phyloP scores from a whole-genome alignment of 2,888 invertebrate genomes.

The Stramonita haemastoma region DNA sequence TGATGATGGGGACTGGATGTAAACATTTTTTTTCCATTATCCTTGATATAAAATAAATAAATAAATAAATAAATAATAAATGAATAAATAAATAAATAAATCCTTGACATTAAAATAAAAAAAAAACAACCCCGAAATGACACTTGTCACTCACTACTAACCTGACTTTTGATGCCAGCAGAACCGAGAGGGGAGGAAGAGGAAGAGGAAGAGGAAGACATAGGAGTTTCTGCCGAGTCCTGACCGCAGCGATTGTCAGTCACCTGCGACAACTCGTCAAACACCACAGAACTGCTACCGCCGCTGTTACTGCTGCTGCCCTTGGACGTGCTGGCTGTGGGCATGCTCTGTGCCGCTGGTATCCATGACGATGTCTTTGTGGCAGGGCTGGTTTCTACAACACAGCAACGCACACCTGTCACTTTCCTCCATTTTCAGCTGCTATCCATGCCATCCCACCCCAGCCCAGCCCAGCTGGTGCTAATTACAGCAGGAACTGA shows the following conservation, averaged over 20 bases:
- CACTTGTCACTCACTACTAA: neutral
- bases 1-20: no score
- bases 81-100: no score
- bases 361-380: slow-evolving; percentile 62
- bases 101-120: no score
- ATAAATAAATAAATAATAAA: no score
- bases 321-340: slow-evolving; percentile 30
- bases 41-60: no score
- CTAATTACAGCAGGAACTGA: no score
- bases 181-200: neutral
- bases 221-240: slow-evolving; percentile 27
- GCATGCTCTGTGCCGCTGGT: slow-evolving; percentile 47
- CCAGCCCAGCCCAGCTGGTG: no score
- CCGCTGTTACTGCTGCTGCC: neutral
- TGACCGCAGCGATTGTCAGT: slow-evolving; percentile 43
- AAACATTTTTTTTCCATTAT: no score
- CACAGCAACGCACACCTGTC: no score
- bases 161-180: slow-evolving; percentile 20
- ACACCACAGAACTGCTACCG: slow-evolving; percentile 44
- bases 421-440: no score
- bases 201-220: neutral
- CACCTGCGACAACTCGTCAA: slow-evolving; percentile 59
- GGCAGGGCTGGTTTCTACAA: slow-evolving; percentile 48
- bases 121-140: no score
- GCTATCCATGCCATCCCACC: no score